Conservation (phyloP, 1,140 invertebrate genomes). For the Rhopalosiphum maidis region DNA sequence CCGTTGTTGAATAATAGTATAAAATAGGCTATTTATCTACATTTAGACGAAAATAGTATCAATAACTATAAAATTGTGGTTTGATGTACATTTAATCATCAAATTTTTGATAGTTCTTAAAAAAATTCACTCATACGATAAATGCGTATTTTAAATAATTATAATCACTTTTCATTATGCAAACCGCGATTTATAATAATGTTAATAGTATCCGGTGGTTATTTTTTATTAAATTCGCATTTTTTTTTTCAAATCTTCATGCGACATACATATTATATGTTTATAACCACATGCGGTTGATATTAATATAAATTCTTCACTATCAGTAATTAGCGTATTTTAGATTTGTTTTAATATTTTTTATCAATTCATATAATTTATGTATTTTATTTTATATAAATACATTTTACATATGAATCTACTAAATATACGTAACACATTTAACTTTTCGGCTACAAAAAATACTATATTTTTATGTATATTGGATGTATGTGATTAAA, state of each 20-base stretch:
- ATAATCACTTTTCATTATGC: background rate
- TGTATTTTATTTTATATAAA: background rate
- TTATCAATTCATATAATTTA: background rate
- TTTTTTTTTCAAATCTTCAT: background rate
- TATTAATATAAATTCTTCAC: background rate
- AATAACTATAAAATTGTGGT: background rate
- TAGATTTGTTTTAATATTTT: background rate
- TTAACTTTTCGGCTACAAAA: background rate
- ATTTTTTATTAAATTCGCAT: background rate
- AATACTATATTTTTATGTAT: background rate
- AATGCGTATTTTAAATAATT: background rate
- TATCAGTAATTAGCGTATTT: background rate
- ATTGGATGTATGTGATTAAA: background rate
- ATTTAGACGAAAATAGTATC: background rate
- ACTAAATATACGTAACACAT: background rate
- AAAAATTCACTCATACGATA: background rate
- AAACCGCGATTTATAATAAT: background rate
- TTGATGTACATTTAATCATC: background rate
- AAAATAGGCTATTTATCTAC: no score
- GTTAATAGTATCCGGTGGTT: background rate
- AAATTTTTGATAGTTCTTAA: background rate
- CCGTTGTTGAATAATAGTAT: no score
- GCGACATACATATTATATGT: background rate
- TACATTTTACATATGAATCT: background rate
- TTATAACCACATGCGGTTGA: background rate